Evolutionary conservation across 2,113 vertebrate species (phyloP).

Genomic region (Grammomys dolichurus): DNA sequence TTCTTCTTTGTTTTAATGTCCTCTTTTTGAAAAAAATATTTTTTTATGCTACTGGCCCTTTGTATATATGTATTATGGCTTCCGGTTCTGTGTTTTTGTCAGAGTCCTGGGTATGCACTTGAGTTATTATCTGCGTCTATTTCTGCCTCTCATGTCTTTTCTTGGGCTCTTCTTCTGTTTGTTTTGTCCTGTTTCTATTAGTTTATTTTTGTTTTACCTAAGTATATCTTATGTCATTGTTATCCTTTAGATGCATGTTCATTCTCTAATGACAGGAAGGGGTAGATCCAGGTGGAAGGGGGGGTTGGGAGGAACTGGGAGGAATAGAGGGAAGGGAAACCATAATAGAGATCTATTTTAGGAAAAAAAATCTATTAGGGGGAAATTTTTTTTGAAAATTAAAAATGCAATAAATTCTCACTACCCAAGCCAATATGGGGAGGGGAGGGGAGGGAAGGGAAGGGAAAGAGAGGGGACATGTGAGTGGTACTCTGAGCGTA

Average conservation of each 20-base stretch:
- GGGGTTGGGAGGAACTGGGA: background rate
- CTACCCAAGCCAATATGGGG: background rate
- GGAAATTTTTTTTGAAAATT: background rate
- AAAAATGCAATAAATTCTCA: conserved; percentile 11
- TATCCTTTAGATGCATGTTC: background rate
- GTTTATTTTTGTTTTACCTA: background rate
- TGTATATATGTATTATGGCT: background rate
- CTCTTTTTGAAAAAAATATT: background rate
- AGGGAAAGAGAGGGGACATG: background rate
- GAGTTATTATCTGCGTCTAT: background rate
- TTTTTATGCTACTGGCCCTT: background rate
- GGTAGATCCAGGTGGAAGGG: background rate
- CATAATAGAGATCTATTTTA: background rate
- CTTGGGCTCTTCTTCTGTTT: background rate
- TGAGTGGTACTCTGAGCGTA: background rate
- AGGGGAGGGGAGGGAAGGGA: background rate
- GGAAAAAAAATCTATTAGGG: background rate
- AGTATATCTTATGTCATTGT: background rate
- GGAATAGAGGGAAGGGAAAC: background rate
- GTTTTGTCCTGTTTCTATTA: background rate
- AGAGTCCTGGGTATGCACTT: background rate
- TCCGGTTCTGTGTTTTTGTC: background rate
- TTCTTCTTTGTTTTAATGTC: background rate
- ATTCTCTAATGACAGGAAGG: background rate
- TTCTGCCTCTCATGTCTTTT: background rate